A percentile compares a stretch with the other conserved stretches of the same genome.
These are phyloP conservation scores for Mantis religiosa DNA, from an alignment of 2,888 invertebrate species.

Conservation along the genomic window DNA sequence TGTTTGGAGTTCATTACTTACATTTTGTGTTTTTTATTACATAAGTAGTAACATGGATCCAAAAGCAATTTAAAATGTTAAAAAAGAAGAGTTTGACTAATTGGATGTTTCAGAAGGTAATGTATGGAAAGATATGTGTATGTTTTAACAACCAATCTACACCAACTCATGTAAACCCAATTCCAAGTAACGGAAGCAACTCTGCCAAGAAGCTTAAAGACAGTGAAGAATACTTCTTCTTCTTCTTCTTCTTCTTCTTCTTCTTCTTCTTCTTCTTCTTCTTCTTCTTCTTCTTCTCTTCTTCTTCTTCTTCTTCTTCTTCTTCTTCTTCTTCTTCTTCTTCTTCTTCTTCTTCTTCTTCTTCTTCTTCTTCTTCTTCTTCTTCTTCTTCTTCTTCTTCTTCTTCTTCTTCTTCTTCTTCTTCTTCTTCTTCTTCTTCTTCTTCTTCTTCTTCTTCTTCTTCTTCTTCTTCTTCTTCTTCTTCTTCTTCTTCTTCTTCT, in stretches of 20 bases:
- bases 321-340: neutral
- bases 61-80: too few relatives aligned
- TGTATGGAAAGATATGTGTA: too few relatives aligned
- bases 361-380: neutral
- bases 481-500: neutral
- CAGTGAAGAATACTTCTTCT: too few relatives aligned
- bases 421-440: neutral
- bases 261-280: neutral
- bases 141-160: too few relatives aligned
- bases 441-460: neutral
- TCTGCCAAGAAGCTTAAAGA: too few relatives aligned
- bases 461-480: neutral
- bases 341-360: neutral
- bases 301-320: neutral
- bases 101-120: too few relatives aligned
- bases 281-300: neutral
- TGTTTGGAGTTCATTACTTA: too few relatives aligned
- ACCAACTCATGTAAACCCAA: too few relatives aligned
- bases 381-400: neutral
- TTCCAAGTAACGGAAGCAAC: too few relatives aligned
- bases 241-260: neutral
- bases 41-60: too few relatives aligned
- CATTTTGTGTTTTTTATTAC: too few relatives aligned
- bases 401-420: neutral
- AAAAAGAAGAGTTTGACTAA: too few relatives aligned